Percentiles rank a stretch among this genome's conserved stretches.
Evolutionary conservation across 1,140 invertebrate genomes (phyloP).

Genomic region (Zelostemma sp.): DNA sequence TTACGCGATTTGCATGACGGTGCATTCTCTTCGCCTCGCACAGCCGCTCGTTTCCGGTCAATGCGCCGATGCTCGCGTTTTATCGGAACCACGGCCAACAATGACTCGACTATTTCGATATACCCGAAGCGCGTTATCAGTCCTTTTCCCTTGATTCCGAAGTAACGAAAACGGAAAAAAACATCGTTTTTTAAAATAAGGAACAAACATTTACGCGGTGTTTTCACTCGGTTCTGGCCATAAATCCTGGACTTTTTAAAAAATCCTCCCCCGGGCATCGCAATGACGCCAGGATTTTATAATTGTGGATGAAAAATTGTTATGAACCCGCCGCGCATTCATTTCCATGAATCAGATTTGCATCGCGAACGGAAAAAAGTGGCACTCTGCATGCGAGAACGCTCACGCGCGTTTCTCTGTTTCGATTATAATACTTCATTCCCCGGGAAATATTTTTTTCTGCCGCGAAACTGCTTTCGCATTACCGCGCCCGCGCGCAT

Average conservation of each 20-base stretch:
- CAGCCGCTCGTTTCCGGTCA: not conserved
- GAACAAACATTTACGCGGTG: not conserved
- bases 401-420: no score
- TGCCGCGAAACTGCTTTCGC: no score
- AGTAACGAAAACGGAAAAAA: no score
- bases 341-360: not conserved
- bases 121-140: no score
- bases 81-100: not conserved
- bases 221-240: not conserved
- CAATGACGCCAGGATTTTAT: not conserved
- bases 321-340: not conserved
- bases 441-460: no score
- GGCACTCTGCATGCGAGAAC: not conserved
- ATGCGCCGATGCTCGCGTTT: not conserved
- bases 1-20: conserved; percentile 32
- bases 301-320: conserved; percentile 3
- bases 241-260: not conserved
- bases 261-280: not conserved
- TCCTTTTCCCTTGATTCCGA: no score
- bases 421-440: no score
- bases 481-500: no score
- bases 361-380: not conserved
- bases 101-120: not conserved
- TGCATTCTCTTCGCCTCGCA: conserved; percentile 2
- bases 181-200: no score